A percentile compares a stretch with the other conserved stretches of the same genome.
Conservation (phyloP, 2,888 invertebrate genomes). For the Tinea pellionella region DNA sequence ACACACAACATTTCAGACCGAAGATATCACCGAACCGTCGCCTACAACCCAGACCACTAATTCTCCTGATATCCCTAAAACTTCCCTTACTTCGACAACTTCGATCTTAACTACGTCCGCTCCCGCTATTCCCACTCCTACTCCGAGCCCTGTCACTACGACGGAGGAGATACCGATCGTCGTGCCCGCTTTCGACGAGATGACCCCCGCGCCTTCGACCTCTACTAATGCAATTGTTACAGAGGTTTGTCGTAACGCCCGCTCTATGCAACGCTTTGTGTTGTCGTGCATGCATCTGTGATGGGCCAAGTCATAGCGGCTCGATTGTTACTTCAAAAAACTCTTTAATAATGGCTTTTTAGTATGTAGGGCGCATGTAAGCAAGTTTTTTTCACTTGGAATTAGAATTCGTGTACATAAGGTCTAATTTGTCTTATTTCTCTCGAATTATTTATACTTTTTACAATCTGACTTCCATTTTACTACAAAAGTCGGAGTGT, state of each 20-base stretch:
- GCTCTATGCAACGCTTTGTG: slow-evolving; percentile 36
- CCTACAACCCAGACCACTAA: slow-evolving; percentile 24
- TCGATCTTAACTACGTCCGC: slow-evolving; percentile 22
- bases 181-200: slow-evolving; percentile 30
- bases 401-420: neutral
- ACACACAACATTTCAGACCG: slow-evolving; percentile 54
- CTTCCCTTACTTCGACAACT: slow-evolving; percentile 18
- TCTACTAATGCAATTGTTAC: slow-evolving; percentile 44
- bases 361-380: neutral
- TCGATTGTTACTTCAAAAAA: neutral
- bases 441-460: no score
- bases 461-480: no score
- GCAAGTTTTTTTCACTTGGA: neutral
- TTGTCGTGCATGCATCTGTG: neutral
- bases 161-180: slow-evolving; percentile 32
- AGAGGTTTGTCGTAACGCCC: slow-evolving; percentile 62
- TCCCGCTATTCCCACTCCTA: slow-evolving; percentile 27
- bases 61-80: slow-evolving; percentile 17
- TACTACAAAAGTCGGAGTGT: no score
- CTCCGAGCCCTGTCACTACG: slow-evolving; percentile 23
- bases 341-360: neutral
- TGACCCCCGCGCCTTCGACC: slow-evolving; percentile 34
- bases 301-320: no score
- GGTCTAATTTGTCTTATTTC: neutral
- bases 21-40: slow-evolving; percentile 35